Base-by-base conservation (phyloP, 2,888 invertebrate genomes). In the Eurytoma californica region DNA sequence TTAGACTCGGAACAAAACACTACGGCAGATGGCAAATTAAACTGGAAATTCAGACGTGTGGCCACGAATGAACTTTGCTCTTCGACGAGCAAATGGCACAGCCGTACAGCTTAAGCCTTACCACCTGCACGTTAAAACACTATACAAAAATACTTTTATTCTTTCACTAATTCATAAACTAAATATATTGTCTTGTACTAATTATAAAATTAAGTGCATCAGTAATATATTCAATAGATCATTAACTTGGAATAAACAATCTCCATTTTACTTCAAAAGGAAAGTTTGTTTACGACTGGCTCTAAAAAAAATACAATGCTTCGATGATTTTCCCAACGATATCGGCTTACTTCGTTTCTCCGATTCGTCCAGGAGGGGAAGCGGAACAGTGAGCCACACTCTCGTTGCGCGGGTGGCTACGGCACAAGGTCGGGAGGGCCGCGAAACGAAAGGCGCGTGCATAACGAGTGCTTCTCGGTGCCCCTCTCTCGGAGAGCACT, bases 11-110 rank as follows among this genome's bases (percentile, higher is more conserved):
- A 39, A 30, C 13, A 20, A 16, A 63, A 16, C 2, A 4, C 7
- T 30, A 30, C 30, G 28, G 72, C 47, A 65, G 55, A 73, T 73
- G 63, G 53, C 60, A 63, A 72, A 73, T 73, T 57, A 73, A 66
- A 65, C 73, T 73, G n/a, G 55, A 20, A 57, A 57, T 66, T 53
- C 63, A 55, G 28, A 63, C 53, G 72, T 63, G 53, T 53, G 53
- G 30, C 18, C 13, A 7, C 18, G 72, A 72, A 53, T 72, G 53
- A 72, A 72, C 53, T 63, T 63, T 53, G 51, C 51, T 49, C 47
- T 55, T 58, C 58, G 58, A 58, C 47, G 57, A 28, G 30, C 24
- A 61, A 61, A 14, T n/a, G 61, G 30, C 61, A 39, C 39, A 30
- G 24, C n/a, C 4, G 39, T n/a, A 18, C 39, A 18, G 18, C 14